Evolutionary conservation across 2,113 vertebrate genomes (phyloP).

Genomic region (Paralichthys olivaceus): DNA sequence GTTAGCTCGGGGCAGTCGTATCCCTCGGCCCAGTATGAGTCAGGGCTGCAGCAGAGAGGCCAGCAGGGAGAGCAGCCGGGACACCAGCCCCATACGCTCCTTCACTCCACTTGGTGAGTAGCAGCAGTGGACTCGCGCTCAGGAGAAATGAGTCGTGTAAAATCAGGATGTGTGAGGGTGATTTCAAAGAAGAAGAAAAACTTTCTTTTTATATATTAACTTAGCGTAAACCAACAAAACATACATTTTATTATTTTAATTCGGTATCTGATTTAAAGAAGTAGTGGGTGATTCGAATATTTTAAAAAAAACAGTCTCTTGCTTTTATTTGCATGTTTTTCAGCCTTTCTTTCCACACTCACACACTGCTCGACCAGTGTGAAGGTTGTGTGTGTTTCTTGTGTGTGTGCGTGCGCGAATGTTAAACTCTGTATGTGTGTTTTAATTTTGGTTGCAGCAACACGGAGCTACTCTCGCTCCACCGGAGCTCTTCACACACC

Average conservation of each 20-base stretch:
- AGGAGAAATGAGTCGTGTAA: constrained; percentile 19
- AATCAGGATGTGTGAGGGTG: constrained; percentile 1
- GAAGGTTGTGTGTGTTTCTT: constrained; percentile 21
- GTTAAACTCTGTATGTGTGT: constrained; percentile 73
- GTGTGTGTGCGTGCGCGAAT: constrained; percentile 18
- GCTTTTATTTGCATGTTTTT: constrained; percentile 40
- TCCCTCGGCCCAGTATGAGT: constrained; percentile 98
- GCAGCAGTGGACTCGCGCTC: constrained; percentile 33
- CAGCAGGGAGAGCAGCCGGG: constrained; percentile 98
- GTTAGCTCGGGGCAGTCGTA: constrained; percentile 94
- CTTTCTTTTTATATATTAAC: too few species aligned
- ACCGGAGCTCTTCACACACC: constrained; percentile 96
- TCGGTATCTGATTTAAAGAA: background rate
- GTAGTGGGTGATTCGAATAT: background rate
- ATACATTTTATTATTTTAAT: too few species aligned
- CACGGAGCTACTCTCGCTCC: constrained; percentile 98
- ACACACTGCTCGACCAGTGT: constrained; percentile 26
- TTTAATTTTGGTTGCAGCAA: constrained; percentile 92
- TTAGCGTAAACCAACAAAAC: too few species aligned
- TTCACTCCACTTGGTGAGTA: constrained; percentile 97
- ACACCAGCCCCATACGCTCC: constrained; percentile 96
- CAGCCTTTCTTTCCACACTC: constrained; percentile 38
- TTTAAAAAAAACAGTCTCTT: constrained; percentile 15
- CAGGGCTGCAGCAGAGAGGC: constrained; percentile 99
- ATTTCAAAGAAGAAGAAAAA: background rate